Conservation (phyloP, 2,113 vertebrate species). For the Periophthalmodon schlosseri region DNA sequence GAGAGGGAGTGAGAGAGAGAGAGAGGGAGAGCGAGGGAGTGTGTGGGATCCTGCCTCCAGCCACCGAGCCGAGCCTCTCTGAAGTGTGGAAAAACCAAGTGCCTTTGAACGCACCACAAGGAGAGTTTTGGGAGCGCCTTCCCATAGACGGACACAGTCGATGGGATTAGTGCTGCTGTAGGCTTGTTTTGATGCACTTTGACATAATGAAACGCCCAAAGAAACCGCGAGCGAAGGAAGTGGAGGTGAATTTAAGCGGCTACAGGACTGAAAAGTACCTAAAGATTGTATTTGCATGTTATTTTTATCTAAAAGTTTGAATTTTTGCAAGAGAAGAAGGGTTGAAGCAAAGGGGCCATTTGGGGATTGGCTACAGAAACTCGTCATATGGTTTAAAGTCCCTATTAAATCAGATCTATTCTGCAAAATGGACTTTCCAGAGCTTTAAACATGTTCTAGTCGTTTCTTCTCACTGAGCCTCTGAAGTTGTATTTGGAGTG, state of each 20-base stretch:
- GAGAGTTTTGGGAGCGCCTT: conserved; percentile 61
- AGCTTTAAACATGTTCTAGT: too few species aligned
- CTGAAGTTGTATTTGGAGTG: too few species aligned
- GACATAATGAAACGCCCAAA: conserved; percentile 61
- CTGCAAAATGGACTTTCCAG: too few species aligned
- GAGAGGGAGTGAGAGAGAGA: conserved; percentile 3
- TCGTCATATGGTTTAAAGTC: too few species aligned
- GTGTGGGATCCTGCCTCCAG: conserved; percentile 53
- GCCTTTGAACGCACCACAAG: conserved; percentile 62
- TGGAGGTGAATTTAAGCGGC: conserved; percentile 23
- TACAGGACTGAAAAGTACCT: conserved; percentile 14
- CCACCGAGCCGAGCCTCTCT: conserved; percentile 55
- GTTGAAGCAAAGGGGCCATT: too few species aligned
- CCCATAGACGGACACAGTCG: conserved; percentile 56
- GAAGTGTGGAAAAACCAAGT: conserved; percentile 61
- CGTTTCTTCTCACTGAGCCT: too few species aligned
- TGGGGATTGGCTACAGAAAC: too few species aligned
- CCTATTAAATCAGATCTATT: too few species aligned
- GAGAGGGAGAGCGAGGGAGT: background rate
- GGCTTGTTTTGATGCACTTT: conserved; percentile 70
- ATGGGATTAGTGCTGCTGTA: conserved; percentile 66
- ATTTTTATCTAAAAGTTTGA: background rate
- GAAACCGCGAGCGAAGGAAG: conserved; percentile 38
- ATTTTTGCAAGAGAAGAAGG: too few species aligned
- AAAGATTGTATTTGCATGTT: conserved; percentile 3